Evolutionary conservation across 2,797 vertebrate genomes (phyloP).

Genomic region (Brotula barbata): DNA sequence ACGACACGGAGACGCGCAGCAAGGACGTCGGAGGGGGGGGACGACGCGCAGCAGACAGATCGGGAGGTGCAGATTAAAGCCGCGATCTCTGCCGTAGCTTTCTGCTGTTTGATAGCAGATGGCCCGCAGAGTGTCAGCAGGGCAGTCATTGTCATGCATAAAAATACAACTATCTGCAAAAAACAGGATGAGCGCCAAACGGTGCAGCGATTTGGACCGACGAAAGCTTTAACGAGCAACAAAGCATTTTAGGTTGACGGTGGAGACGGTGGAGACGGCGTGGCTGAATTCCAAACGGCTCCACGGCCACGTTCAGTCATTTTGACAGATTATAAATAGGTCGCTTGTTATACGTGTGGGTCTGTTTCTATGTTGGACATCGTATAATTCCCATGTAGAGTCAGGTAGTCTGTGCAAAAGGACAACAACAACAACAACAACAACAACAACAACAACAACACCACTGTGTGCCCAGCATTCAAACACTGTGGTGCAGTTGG

Average conservation of each 20-base stretch:
- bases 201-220: constrained; percentile 9
- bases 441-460: too few species aligned
- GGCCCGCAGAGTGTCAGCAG: constrained; percentile 61
- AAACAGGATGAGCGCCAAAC: constrained; percentile 18
- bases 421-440: constrained; percentile 51
- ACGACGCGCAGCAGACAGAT: constrained; percentile 24
- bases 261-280: not conserved
- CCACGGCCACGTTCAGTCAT: constrained; percentile 11
- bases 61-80: constrained; percentile 45
- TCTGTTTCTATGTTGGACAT: constrained; percentile 64
- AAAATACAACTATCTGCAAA: constrained; percentile 51
- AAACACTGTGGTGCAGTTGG: too few species aligned
- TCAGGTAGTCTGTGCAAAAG: constrained; percentile 25
- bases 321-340: constrained; percentile 36
- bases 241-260: constrained; percentile 26
- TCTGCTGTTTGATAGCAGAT: constrained; percentile 47
- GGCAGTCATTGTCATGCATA: constrained; percentile 50
- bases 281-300: constrained; percentile 38
- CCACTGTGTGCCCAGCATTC: too few species aligned
- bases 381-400: constrained; percentile 49
- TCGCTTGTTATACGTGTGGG: constrained; percentile 2
- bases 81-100: constrained; percentile 22
- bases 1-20: constrained; percentile 5
- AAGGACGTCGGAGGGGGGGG: too few species aligned
- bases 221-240: constrained; percentile 29